Base-by-base conservation (phyloP, 1,140 invertebrate genomes). In the Paralvinella palmiformis region DNA sequence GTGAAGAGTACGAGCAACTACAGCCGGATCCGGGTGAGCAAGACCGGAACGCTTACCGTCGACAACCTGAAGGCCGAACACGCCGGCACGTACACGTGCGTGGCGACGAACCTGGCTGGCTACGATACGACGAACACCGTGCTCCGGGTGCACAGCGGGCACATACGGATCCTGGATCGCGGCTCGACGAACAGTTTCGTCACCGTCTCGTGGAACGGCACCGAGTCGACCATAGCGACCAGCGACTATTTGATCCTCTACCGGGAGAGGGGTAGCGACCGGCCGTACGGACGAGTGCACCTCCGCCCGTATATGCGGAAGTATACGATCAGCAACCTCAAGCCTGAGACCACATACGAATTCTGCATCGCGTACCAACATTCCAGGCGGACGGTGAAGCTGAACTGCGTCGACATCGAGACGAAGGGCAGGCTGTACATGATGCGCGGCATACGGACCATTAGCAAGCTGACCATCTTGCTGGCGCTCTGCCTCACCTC, bases 161-260 rank as follows among this genome's bases (percentile, higher is more conserved):
- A 80, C 35, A 72, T 83, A 6, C 68, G 76, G 24, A 66, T 84
- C 15, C 71, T 79, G 63, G 70, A 76, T 3, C 67, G 74, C 2
- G 68, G 68, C 7, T 69, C 79, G 2, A 70, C 80, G 3, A 74
- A 76, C 37, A 80, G 78, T 56, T 81, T 76, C 63, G 77, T 84
- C 27, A 81, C 81, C 0, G 71, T 84, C 17, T 74, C 81, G 2
- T 82, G 79, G 79, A 81, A 79, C 50, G 83, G 82, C 6, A 81
- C 78, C 22, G 79, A 76, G 31, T 71, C 78, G 7, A 73, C 73
- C 29, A 68, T 69, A 4, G 70, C 73, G 50, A 76, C 77, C 48
- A 73, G 75, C 15, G 72, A 79, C 50, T 83, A 81, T 63, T 75
- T 79, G 57, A 74, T 84, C 24, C 66, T 77, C 4, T 82, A 81